Evolutionary conservation across 2,797 vertebrate genomes (phyloP), one percentile per base, ranked within the genome.

Genomic region (Phrynocephalus forsythii): DNA sequence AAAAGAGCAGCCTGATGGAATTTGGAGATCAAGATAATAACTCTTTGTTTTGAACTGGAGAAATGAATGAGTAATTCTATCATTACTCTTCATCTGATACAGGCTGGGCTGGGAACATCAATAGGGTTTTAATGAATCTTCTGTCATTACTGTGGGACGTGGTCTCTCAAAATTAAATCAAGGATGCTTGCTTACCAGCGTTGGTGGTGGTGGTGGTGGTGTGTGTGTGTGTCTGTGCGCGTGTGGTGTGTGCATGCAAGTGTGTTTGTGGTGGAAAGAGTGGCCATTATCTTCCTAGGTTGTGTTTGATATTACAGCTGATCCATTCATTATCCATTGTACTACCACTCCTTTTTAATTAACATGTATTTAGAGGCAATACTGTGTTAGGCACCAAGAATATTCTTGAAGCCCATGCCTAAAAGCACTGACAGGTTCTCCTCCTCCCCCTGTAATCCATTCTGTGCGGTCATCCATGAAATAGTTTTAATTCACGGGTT

Each of bases 21-120:
- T 93, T 88, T 91, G 28, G 88, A 90, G 44, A 1, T 86, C 89
- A 91, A 89, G 91, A 93, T 92, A 90, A 91, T 85, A 92, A 82
- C 91, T 90, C 89, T 92, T 91, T 93, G 93, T 91, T 94, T 94
- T 88, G 92, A 80, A 75, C 44, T 60, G 0, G 85, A 88, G 66
- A 30, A 72, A 56, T 78, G 83, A 91, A 90, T 87, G 94, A 79
- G 76, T 87, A 83, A 81, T 93, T 95, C 86, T 89, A 83, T 89
- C 87, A 86, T 93, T 92, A 92, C 88, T 88, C 77, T 94, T 92
- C 89, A 85, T 92, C 88, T 33, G n/a, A 89, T 89, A 80, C 7
- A 91, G 88, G 85, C 83, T 1, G 5, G 88, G 90, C 88, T 83
- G 93, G 72, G 90, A 88, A 90, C 94, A 93, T 93, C 93, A 86